Evolutionary conservation across 2,797 vertebrate species (phyloP), one percentile per base, ranked within the genome.

Genomic region (Fistularia tabacaria): DNA sequence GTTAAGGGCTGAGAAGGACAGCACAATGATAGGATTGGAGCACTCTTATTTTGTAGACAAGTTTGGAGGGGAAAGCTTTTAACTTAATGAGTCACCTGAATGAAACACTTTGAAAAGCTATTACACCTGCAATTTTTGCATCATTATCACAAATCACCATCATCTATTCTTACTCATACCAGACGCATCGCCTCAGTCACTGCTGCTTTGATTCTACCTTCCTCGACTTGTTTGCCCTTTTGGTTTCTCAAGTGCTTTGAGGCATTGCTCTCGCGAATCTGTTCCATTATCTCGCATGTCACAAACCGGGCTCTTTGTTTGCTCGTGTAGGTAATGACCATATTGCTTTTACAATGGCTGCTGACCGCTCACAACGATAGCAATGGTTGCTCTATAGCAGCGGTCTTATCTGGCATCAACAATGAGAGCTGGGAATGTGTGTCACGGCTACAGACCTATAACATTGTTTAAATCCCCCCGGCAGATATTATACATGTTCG

Each of bases 341-440:
- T 41, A 40, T 25, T 61, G 46, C 59, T 62, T 73, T 63, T 53
- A 51, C 59, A 61, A 25, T 52, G 14, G 45, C 36, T 13, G 14
- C 42, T 54, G 53, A 57, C 66, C 64, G 38, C 14, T 75, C 47
- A 11, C 57, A 62, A 56, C 68, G 62, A 61, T 38, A 46, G 66
- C 51, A 84, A 67, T 15, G 64, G 70, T 59, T 62, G 46, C 67
- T 51, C 61, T 15, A 36, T 50, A 69, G 63, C 63, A 36, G 41
- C 38, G 0, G n/a, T 52, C 73, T 81, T 83, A 83, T 77, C 81
- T 69, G n/a, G 42, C 61, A 64, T 72, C 64, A 57, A 57, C 57
- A 77, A 49, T 44, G 57, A 59, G 66, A 51, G 67, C 6, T 36
- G 38, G 73, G 73, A 82, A 81, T 82, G 80, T 69, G 59, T 57